phyloP scores from a whole-genome alignment of 2,888 invertebrate species.

The Lasioglossum oenotherae region DNA sequence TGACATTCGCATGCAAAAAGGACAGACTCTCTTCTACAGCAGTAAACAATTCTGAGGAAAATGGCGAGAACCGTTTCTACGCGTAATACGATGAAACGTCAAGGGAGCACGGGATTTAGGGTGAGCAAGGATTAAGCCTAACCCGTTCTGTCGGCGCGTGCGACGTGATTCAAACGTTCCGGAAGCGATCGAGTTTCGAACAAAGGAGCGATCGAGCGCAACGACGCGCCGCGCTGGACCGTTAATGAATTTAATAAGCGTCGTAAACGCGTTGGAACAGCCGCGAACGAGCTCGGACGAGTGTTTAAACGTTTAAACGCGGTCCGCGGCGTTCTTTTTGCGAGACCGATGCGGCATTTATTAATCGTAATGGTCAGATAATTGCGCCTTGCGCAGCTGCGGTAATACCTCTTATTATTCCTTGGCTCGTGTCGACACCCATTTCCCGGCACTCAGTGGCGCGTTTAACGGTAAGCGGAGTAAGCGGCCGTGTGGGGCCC shows the following conservation, averaged over 20 bases:
- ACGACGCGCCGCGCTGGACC: not conserved
- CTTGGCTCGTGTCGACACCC: slow-evolving; percentile 19
- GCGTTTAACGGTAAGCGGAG: no score
- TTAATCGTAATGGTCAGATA: slow-evolving; percentile 62
- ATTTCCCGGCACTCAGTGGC: slow-evolving; percentile 7
- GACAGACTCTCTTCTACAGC: not conserved
- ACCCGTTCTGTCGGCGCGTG: not conserved
- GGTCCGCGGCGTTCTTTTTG: slow-evolving; percentile 30
- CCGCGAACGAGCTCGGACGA: slow-evolving; percentile 58
- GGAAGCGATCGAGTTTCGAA: slow-evolving; percentile 13
- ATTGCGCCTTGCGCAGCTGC: slow-evolving; percentile 47
- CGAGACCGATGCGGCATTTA: slow-evolving; percentile 49
- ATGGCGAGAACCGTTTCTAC: not conserved
- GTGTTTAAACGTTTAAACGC: slow-evolving; percentile 67
- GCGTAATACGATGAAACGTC: not conserved
- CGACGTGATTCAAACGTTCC: not conserved
- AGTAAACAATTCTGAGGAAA: not conserved
- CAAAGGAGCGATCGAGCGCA: slow-evolving; percentile 10
- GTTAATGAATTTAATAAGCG: slow-evolving; percentile 66
- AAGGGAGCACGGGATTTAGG: not conserved
- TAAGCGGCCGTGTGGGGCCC: no score
- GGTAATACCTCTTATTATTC: slow-evolving; percentile 41
- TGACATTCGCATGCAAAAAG: not conserved
- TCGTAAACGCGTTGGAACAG: slow-evolving; percentile 55
- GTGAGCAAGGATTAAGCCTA: not conserved